phyloP scores from a whole-genome alignment of 2,797 vertebrate genomes.

The Sebastes hopkinsi region DNA sequence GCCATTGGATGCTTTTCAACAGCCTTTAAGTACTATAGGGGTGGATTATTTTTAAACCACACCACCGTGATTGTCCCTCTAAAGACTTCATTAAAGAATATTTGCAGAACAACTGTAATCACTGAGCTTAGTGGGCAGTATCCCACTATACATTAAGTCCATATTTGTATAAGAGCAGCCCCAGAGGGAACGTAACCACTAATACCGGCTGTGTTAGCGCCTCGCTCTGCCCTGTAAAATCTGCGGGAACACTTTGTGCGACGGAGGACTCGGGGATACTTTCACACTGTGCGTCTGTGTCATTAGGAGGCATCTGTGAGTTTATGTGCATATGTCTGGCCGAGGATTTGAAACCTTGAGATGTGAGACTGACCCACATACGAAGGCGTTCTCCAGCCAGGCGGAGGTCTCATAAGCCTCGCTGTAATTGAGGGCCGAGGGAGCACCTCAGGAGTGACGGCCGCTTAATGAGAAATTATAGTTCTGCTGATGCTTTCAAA shows the following conservation, averaged over 20 bases:
- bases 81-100: slow-evolving; percentile 43
- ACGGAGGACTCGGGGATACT: not conserved
- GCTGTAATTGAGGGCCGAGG: slow-evolving; percentile 66
- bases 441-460: slow-evolving; percentile 62
- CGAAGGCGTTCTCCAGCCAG: slow-evolving; percentile 31
- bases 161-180: not conserved
- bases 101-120: slow-evolving; percentile 13
- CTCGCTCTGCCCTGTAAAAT: slow-evolving; percentile 1
- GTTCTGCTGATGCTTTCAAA: slow-evolving; percentile 65
- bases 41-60: not conserved
- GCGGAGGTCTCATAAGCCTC: slow-evolving; percentile 47
- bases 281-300: not conserved
- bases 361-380: slow-evolving; percentile 50
- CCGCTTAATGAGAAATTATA: slow-evolving; percentile 73
- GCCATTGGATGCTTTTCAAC: not conserved
- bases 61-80: not conserved
- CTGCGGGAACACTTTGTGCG: slow-evolving; percentile 16
- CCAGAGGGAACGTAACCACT: slow-evolving; percentile 3
- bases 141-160: not conserved
- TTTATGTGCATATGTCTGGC: slow-evolving; percentile 22
- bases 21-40: not conserved
- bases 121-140: not conserved
- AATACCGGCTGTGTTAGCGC: slow-evolving; percentile 10
- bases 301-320: slow-evolving; percentile 23
- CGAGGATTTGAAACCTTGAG: slow-evolving; percentile 20